Percentiles rank a stretch among this genome's conserved stretches.
These are phyloP conservation scores for Crenuchus spilurus DNA, from an alignment of 2,797 vertebrate genomes.

Conservation along the genomic window DNA sequence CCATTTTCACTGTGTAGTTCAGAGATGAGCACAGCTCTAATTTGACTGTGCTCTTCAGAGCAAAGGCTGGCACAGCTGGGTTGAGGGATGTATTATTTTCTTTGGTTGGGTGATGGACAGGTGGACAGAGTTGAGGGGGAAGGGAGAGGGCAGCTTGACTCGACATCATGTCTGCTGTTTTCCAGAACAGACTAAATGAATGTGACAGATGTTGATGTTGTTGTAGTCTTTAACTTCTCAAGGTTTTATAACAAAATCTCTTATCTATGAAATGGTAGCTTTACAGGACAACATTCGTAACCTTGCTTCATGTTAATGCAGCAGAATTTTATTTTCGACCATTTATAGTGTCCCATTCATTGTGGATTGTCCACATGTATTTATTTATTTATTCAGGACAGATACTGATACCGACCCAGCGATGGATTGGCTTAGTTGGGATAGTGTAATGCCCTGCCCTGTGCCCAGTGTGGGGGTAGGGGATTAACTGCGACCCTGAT, in stretches of 20 bases:
- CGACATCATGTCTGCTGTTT: not conserved
- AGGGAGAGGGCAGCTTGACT: not conserved
- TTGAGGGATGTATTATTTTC: not conserved
- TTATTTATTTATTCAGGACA: too few relatives aligned
- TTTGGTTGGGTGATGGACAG: constrained; percentile 9
- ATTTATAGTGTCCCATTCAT: too few relatives aligned
- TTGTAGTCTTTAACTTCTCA: not conserved
- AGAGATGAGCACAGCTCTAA: constrained; percentile 10
- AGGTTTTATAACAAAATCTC: not conserved
- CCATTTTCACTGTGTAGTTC: not conserved
- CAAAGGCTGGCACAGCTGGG: constrained; percentile 4
- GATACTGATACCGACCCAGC: too few relatives aligned
- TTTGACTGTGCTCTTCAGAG: constrained; percentile 11
- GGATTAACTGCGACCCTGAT: too few relatives aligned
- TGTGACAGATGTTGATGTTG: constrained; percentile 5
- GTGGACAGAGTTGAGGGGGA: not conserved
- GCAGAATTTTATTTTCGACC: too few relatives aligned
- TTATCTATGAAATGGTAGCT: not conserved
- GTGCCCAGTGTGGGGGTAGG: too few relatives aligned
- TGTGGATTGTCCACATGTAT: too few relatives aligned
- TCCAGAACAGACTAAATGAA: not conserved
- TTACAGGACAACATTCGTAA: not conserved
- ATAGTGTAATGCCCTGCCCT: too few relatives aligned
- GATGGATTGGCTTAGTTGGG: too few relatives aligned
- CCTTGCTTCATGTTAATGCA: too few relatives aligned